Base-by-base conservation (phyloP, 2,888 invertebrate genomes). In the Conomelus anceps region DNA sequence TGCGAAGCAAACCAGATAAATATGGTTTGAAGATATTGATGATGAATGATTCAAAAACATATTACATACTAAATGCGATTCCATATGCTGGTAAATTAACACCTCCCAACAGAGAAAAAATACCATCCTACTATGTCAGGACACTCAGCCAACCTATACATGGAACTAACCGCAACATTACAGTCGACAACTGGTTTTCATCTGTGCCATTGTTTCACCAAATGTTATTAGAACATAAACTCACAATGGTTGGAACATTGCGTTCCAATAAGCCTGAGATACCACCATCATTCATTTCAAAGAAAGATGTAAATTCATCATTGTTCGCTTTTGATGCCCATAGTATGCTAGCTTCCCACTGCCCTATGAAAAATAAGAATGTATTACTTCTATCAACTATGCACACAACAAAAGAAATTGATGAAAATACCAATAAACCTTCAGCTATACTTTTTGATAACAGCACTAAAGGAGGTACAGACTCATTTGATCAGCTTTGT, bases 321-420 rank as follows among this genome's bases (percentile, higher is more conserved):
- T 84, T 91, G n/a, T 92, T 92, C 91, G 92, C 91, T 17, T 92
- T 91, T 90, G 91, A 92, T 88, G 88, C 91, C 26, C 89, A 92
- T 26, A 88, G 88, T 23, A 92, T 91, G 84, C 90, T 92, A 84
- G 91, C 92, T 6, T 92, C 92, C 1, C 91, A 92, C 90, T 90
- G 89, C 7, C 91, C 92, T n/a, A 91, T 91, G 90, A 91, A 90
- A 87, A 91, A 91, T 41, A 91, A 90, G 90, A 86, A 90, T 86
- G 92, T 92, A n/a, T 90, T 92, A 87, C 89, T 92, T 34, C 85
- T 92, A 13, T 92, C 91, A 87, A 91, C 92, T 17, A 91, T 92
- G 91, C 92, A 92, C 85, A 89, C 91, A 85, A 87, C 87, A 88
- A 63, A 87, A 84, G 90, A 89, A 85, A 91, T 92, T 84, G 89